Base-by-base conservation (phyloP, 2,888 invertebrate genomes). In the Axea sp. region DNA sequence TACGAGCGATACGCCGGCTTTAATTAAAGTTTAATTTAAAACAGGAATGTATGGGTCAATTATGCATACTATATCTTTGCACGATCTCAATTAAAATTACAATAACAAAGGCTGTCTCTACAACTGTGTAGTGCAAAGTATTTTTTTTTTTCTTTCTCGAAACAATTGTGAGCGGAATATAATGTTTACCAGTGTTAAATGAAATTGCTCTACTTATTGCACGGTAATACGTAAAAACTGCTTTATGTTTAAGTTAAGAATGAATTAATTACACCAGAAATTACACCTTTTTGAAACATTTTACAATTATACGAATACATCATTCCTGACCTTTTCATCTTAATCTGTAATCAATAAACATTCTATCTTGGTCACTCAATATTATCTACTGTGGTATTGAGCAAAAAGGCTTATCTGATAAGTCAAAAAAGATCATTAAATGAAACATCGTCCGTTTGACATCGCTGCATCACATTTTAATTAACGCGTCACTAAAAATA, bases 291-390 rank as follows among this genome's bases (percentile, higher is more conserved):
- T n/a, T n/a, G n/a, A 19, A 26, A 59, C 15, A 30, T 39, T 31
- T 62, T 62, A 62, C 22, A 49, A 49, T 12, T 62, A 7, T 24
- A 49, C 30, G 49, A 47, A 49, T 62, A 62, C 17, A 49, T 49
- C 62, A 62, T 62, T 51, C 26, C 41, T 64, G 62, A 51, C 62
- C 62, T 64, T 64, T 62, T 33, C 49, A 51, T 41, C 31, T 51
- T 51, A 51, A 64, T 51, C 15, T 64, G 17, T 51, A 64, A 64
- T 64, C 62, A 41, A 64, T 64, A 51, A n/a, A 49, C 14, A 41
- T 24, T 41, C 28, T 35, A 51, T 41, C 49, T 51, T 64, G 41
- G 62, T 64, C 43, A 62, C 31, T 62, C 30, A 30, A 24, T 49
- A 49, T 15, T 39, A 49, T 31, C 15, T 15, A 39, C 0, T 45